Conservation (phyloP, 2,113 vertebrate genomes). For the Eurystomus gularis region DNA sequence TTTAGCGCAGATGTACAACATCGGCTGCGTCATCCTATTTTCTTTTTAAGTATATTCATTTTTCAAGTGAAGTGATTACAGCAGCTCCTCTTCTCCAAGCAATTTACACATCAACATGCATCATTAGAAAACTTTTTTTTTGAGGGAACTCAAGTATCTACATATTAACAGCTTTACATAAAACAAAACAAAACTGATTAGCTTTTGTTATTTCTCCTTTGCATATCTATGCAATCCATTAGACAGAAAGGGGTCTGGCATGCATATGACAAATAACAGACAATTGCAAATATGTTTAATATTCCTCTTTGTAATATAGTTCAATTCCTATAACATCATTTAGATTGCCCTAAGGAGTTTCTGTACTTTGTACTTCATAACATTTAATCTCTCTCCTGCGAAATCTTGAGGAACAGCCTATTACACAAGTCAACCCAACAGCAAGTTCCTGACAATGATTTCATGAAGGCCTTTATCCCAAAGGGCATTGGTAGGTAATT, state of each 20-base stretch:
- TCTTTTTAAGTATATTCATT: background rate
- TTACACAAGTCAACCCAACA: background rate
- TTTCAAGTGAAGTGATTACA: slow-evolving; percentile 24
- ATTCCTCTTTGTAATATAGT: background rate
- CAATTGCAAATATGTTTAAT: slow-evolving; percentile 25
- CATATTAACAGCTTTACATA: slow-evolving; percentile 34
- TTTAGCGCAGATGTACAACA: background rate
- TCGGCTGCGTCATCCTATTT: background rate
- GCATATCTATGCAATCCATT: background rate
- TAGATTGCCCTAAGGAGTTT: background rate
- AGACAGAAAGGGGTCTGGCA: background rate
- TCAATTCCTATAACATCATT: background rate
- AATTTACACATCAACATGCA: background rate
- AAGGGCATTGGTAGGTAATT: background rate
- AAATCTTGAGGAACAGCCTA: background rate
- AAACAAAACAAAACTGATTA: slow-evolving; percentile 52
- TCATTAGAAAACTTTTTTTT: background rate
- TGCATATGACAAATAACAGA: slow-evolving; percentile 8
- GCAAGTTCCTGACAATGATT: background rate
- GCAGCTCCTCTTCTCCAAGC: background rate
- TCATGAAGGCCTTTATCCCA: background rate
- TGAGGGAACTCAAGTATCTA: background rate
- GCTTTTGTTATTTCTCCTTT: slow-evolving; percentile 35
- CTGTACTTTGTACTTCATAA: slow-evolving; percentile 19
- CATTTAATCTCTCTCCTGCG: background rate